A percentile compares a stretch with the other conserved stretches of the same genome.
Conservation (phyloP, 2,797 vertebrate genomes). For the Gallinago nigripennis region DNA sequence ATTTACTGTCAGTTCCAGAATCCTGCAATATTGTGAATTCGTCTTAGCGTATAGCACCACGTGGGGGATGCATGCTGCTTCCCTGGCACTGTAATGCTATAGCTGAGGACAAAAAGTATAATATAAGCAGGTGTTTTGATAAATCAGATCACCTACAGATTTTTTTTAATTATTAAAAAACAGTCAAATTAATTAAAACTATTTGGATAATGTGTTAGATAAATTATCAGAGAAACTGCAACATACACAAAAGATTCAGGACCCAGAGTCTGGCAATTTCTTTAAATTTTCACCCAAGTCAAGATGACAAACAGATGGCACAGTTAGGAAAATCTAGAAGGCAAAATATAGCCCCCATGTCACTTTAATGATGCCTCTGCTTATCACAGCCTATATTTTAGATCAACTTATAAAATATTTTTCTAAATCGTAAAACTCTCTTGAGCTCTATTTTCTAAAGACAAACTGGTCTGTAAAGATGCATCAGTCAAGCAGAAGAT, state of each 20-base stretch:
- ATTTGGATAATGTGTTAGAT: not conserved
- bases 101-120: not conserved
- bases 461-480: conserved; percentile 59
- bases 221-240: not conserved
- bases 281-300: conserved; percentile 26
- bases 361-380: conserved; percentile 43
- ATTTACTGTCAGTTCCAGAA: not conserved
- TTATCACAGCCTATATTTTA: conserved; percentile 55
- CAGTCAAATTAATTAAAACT: not conserved
- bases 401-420: conserved; percentile 53
- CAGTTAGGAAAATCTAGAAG: conserved; percentile 52
- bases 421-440: conserved; percentile 64
- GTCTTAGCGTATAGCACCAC: not conserved
- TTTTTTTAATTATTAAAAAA: not conserved
- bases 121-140: not conserved
- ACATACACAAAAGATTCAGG: not conserved
- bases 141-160: not conserved
- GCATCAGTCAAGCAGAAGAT: conserved; percentile 67
- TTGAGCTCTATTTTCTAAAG: conserved; percentile 59
- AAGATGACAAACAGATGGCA: conserved; percentile 48
- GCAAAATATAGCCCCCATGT: conserved; percentile 35
- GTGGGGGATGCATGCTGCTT: not conserved
- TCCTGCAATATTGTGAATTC: not conserved
- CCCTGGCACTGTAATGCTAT: not conserved
- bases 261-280: not conserved